Evolutionary conservation across 2,113 vertebrate genomes (phyloP).

Genomic region (Onychorhynchus coronatus): DNA sequence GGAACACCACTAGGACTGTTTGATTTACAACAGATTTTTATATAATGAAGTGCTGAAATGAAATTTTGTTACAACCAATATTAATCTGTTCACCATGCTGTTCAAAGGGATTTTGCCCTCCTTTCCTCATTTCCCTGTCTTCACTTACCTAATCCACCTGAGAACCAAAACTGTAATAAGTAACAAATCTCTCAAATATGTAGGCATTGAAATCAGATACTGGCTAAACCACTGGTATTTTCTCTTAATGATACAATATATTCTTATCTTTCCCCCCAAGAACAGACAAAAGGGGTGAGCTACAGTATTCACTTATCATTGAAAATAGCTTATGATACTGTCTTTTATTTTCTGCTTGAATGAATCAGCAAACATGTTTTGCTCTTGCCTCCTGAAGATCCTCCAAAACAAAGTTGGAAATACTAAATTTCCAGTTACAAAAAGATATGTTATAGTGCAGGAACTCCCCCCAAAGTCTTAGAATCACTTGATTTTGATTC

Average conservation of each 20-base stretch:
- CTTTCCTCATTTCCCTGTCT: background rate
- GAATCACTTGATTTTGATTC: background rate
- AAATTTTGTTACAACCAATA: background rate
- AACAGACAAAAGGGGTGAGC: background rate
- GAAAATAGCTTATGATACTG: background rate
- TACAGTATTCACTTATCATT: background rate
- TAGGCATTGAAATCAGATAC: background rate
- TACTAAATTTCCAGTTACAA: background rate
- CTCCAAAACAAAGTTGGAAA: background rate
- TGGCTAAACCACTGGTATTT: background rate
- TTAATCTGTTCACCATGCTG: fast-evolving
- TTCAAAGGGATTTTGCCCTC: background rate
- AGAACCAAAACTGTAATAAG: background rate
- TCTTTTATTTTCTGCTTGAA: background rate
- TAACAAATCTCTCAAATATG: background rate
- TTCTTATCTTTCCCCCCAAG: background rate
- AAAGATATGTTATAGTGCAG: background rate
- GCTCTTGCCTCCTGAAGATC: background rate
- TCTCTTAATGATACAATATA: background rate
- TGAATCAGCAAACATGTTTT: background rate
- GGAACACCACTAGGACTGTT: background rate
- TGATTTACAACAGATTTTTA: background rate
- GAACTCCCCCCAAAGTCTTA: background rate
- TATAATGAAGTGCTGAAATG: background rate
- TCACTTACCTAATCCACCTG: background rate